Conservation (phyloP, 2,888 invertebrate species). For the Melinaea marsaeus region DNA sequence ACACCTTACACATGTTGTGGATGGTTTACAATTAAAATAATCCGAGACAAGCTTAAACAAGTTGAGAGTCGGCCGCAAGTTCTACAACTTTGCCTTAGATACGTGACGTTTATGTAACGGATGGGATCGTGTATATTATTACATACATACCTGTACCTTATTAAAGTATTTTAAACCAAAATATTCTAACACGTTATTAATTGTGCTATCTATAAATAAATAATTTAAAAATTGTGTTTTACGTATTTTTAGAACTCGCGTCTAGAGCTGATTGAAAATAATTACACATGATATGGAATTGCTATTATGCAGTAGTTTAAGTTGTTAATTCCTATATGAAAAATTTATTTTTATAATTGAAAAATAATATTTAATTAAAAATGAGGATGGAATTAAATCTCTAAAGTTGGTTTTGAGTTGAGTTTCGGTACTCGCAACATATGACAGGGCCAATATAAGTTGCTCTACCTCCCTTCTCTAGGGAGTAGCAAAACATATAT, state of each 20-base stretch:
- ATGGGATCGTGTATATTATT: background rate
- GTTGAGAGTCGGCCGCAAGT: slow-evolving; percentile 15
- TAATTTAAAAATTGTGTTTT: too few relatives aligned
- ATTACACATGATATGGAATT: too few relatives aligned
- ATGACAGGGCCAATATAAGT: slow-evolving; percentile 44
- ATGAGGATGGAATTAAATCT: slow-evolving; percentile 62
- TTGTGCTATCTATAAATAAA: too few relatives aligned
- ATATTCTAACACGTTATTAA: too few relatives aligned
- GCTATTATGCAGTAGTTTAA: too few relatives aligned
- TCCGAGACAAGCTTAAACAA: slow-evolving; percentile 14
- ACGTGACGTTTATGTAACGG: slow-evolving; percentile 7
- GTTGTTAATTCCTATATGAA: too few relatives aligned
- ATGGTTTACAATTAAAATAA: slow-evolving; percentile 21
- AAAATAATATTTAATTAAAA: slow-evolving; percentile 62
- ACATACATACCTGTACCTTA: too few relatives aligned
- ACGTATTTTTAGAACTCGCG: too few relatives aligned
- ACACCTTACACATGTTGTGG: slow-evolving; percentile 18
- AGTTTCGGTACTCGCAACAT: slow-evolving; percentile 50
- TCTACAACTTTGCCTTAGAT: slow-evolving; percentile 13
- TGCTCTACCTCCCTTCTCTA: slow-evolving; percentile 37
- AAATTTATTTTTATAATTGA: too few relatives aligned
- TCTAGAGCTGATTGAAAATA: too few relatives aligned
- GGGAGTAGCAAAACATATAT: slow-evolving; percentile 22
- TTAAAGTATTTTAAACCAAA: too few relatives aligned
- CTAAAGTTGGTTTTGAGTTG: slow-evolving; percentile 61